Evolutionary conservation across 2,888 invertebrate species (phyloP), one percentile per base, ranked within the genome.

Genomic region (Bellardia pandia): DNA sequence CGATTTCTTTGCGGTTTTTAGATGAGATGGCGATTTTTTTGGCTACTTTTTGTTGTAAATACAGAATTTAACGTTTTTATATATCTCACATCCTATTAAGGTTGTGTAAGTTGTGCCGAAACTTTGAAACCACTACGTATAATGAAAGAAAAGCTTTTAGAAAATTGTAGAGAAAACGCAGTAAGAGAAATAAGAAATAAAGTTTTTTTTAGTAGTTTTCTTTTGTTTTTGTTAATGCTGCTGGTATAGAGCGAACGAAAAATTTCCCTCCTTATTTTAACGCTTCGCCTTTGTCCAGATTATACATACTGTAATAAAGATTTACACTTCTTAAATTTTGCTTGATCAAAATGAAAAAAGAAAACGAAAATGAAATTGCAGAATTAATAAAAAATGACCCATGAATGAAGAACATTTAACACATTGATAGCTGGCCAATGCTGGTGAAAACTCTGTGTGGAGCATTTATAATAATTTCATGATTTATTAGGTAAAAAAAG

Each of bases 251-350:
- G 30, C 42, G 58, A 58, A 66, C 48, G 42, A 72, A 72, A 76
- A 69, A 74, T 42, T 72, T 79, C 78, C 84, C 88, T 88, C 86
- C 88, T 78, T 68, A 45, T 81, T 84, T 88, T 84, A 69, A 78
- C 88, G 86, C 81, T 77, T 77, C 80, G 66, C 71, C 16, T 79
- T 88, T 75, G 42, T 66, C 11, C 2, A 13, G 37, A 33, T 14
- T 13, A 13, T 45, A 13, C 13, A 23, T 23, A 23, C 62, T 9
- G 64, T n/a, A 58, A 66, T 16, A 66, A 71, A 80, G 83, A 83
- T 80, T 80, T 88, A 83, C 75, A 60, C 80, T 88, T 84, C 74
- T 74, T 77, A 64, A n/a, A 60, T 58, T 68, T 66, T 74, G 16
- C 13, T 82, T 75, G 68, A 60, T 51, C 82, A 66, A 58, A 30